Percentiles rank a stretch among this genome's conserved stretches.
These are phyloP conservation scores for Speoplatyrhinus poulsoni DNA, from an alignment of 2,113 vertebrate species.

Conservation along the genomic window DNA sequence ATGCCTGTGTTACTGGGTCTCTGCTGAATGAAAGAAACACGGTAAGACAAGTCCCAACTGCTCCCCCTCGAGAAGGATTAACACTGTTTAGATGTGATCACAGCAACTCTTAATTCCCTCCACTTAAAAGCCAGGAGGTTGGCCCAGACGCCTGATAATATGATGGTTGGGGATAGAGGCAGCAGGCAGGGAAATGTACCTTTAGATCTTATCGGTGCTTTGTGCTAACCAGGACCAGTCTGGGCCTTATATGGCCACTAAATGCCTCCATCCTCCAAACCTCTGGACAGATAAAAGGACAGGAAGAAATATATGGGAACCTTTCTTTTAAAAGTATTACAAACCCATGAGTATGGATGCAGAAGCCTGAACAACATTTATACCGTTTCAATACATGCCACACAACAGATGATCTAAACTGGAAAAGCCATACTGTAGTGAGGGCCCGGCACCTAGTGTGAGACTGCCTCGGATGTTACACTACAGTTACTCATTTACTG, in stretches of 20 bases:
- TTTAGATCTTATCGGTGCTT: slow-evolving; percentile 19
- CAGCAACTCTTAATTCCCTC: slow-evolving; percentile 60
- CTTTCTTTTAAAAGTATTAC: slow-evolving; percentile 1
- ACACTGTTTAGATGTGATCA: slow-evolving; percentile 63
- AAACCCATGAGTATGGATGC: background rate
- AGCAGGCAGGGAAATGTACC: slow-evolving; percentile 10
- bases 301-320: slow-evolving; percentile 1
- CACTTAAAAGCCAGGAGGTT: slow-evolving; percentile 45
- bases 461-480: background rate
- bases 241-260: slow-evolving; percentile 22
- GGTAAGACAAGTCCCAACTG: slow-evolving; percentile 45
- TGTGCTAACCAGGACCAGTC: slow-evolving; percentile 13
- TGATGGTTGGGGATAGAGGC: slow-evolving; percentile 1
- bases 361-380: background rate
- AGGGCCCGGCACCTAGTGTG: background rate
- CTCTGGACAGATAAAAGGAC: slow-evolving; percentile 32
- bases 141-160: slow-evolving; percentile 46
- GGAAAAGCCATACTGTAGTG: no score
- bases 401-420: background rate
- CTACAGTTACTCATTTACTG: background rate
- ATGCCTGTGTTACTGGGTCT: slow-evolving; percentile 34
- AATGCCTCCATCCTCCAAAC: slow-evolving; percentile 11
- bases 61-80: slow-evolving; percentile 63
- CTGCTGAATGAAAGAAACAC: slow-evolving; percentile 66
- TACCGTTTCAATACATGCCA: background rate